phyloP scores from a whole-genome alignment of 2,888 invertebrate species.

The Mechanitis mazaeus region DNA sequence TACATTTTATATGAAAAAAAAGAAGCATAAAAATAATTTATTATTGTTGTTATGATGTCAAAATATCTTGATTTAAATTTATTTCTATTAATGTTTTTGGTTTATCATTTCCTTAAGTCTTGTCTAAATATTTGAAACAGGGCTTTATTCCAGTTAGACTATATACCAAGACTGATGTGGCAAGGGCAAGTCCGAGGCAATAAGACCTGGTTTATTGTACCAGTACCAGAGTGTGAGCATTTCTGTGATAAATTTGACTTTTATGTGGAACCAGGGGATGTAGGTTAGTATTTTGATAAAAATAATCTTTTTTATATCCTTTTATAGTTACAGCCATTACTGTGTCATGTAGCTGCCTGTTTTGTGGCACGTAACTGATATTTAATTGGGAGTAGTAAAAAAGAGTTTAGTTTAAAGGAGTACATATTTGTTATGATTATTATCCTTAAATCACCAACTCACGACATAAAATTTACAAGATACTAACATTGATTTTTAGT shows the following conservation, averaged over 20 bases:
- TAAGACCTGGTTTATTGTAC: conserved; percentile 90
- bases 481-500: no score
- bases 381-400: no score
- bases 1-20: not conserved
- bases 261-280: conserved; percentile 90
- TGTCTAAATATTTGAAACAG: no score
- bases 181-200: conserved; percentile 92
- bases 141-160: conserved; percentile 83
- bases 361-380: no score
- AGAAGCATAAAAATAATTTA: no score
- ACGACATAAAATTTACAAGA: no score
- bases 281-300: conserved; percentile 69
- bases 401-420: no score
- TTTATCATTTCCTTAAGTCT: not conserved
- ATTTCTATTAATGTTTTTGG: conserved; percentile 3
- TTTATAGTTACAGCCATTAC: no score
- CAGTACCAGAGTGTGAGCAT: conserved; percentile 91
- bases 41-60: not conserved
- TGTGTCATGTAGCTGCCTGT: no score
- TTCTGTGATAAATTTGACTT: conserved; percentile 84
- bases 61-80: not conserved
- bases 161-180: conserved; percentile 94
- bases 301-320: not conserved
- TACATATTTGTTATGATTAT: no score
- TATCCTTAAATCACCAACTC: no score